phyloP scores from a whole-genome alignment of 2,888 invertebrate species.

The Hoplodrina blanda region DNA sequence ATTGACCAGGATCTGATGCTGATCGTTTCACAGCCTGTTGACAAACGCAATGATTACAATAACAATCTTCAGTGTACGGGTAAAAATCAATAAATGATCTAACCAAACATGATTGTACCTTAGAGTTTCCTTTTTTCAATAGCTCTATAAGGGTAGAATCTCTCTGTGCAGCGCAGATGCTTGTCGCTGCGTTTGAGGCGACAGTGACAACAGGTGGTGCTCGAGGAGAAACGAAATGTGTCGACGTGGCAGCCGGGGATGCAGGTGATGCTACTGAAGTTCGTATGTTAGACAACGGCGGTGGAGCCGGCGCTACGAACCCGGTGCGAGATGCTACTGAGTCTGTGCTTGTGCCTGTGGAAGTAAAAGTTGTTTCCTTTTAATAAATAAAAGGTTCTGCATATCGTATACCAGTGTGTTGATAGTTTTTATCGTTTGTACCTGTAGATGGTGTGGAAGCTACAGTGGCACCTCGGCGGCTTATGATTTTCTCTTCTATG shows the following conservation, averaged over 20 bases:
- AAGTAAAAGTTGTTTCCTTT: not conserved
- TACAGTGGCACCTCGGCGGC: constrained; percentile 92
- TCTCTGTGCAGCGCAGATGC: constrained; percentile 86
- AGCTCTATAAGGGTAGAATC: constrained; percentile 95
- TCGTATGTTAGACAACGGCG: constrained; percentile 83
- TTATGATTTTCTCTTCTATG: constrained; percentile 98
- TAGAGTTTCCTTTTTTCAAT: constrained; percentile 92
- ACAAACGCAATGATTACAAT: constrained; percentile 18
- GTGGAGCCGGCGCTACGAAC: constrained; percentile 86
- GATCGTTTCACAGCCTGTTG: constrained; percentile 93
- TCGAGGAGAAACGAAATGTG: constrained; percentile 86
- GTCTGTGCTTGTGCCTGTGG: constrained; percentile 76
- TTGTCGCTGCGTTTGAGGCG: constrained; percentile 77
- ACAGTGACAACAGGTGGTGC: constrained; percentile 82
- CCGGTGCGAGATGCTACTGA: constrained; percentile 76
- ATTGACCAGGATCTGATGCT: constrained; percentile 93
- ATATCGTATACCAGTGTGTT: too few species aligned
- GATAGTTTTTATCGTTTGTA: constrained; percentile 49
- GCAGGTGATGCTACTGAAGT: constrained; percentile 80
- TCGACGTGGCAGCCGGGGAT: constrained; percentile 86
- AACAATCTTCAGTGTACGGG: not conserved
- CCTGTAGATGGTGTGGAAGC: constrained; percentile 76
- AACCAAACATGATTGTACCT: constrained; percentile 70
- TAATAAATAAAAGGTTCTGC: not conserved
- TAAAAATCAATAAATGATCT: not conserved